These are phyloP conservation scores for Monopterus albus DNA, from an alignment of 2,113 vertebrate species.

Conservation along the genomic window DNA sequence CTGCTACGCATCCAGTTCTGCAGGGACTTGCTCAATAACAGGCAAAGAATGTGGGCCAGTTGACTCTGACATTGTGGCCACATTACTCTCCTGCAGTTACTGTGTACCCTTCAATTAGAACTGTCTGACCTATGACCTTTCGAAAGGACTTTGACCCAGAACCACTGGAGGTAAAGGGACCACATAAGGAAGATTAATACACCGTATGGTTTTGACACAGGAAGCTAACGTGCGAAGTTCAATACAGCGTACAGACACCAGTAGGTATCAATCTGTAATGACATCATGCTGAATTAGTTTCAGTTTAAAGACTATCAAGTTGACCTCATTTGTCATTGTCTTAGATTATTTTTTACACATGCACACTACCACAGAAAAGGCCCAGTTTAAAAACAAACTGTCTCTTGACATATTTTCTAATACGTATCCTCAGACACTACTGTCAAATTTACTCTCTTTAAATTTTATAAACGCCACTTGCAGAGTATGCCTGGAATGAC, in stretches of 20 bases:
- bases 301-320: not conserved
- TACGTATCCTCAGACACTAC: too few species aligned
- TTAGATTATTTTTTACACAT: constrained; percentile 16
- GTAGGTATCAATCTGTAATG: not conserved
- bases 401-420: too few species aligned
- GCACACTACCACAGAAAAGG: constrained; percentile 20
- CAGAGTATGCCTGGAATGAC: too few species aligned
- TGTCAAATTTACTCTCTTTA: too few species aligned
- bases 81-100: constrained; percentile 67
- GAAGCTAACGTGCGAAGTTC: constrained; percentile 19
- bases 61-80: constrained; percentile 65
- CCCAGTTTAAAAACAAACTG: constrained; percentile 44
- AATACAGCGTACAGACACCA: not conserved
- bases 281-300: not conserved
- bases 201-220: constrained; percentile 24
- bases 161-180: constrained; percentile 42
- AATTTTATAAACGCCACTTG: too few species aligned
- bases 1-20: constrained; percentile 47
- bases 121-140: constrained; percentile 69
- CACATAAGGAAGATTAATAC: constrained; percentile 10
- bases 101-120: constrained; percentile 77
- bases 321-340: constrained; percentile 49
- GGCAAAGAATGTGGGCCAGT: constrained; percentile 67
- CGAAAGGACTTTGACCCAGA: constrained; percentile 43
- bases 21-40: constrained; percentile 67